A percentile compares a stretch with the other conserved stretches of the same genome.
Conservation (phyloP, 2,113 vertebrate genomes). For the Hoplias malabaricus region DNA sequence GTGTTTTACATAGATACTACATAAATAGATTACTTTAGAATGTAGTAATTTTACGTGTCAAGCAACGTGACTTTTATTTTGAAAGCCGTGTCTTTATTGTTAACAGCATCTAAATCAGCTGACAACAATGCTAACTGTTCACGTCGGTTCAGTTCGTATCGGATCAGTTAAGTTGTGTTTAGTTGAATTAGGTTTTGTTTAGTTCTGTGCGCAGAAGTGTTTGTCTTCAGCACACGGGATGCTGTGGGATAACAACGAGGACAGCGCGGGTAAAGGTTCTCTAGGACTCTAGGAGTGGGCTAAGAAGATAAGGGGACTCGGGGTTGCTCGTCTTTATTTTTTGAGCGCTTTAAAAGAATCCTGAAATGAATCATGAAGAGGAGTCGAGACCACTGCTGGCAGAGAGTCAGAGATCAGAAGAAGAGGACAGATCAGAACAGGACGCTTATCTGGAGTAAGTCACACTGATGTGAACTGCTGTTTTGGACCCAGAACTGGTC, state of each 20-base stretch:
- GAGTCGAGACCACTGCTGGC: constrained; percentile 69
- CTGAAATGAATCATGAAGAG: constrained; percentile 61
- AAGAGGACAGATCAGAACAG: constrained; percentile 59
- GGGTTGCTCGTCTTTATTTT: background rate
- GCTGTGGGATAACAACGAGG: background rate
- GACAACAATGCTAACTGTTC: constrained; percentile 51
- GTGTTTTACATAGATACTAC: background rate
- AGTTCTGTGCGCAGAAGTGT: background rate
- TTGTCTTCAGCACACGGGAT: background rate
- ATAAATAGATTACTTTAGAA: background rate
- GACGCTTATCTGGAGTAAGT: constrained; percentile 71
- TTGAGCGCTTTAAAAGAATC: background rate
- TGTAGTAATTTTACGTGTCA: background rate
- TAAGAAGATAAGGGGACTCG: background rate
- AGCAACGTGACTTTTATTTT: constrained; percentile 55
- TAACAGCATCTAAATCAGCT: constrained; percentile 57
- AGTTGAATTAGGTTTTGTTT: too few species aligned
- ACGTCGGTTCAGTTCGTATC: too few species aligned
- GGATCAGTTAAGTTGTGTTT: too few species aligned
- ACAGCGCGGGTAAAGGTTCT: background rate
- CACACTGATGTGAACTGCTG: background rate
- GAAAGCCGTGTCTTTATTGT: constrained; percentile 50
- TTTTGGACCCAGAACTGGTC: background rate
- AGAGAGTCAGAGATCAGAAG: constrained; percentile 16
- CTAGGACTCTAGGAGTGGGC: background rate